Percentiles rank a stretch among this genome's conserved stretches.
Evolutionary conservation across 1,140 invertebrate genomes (phyloP).

Genomic region (Drosophila navojoa): DNA sequence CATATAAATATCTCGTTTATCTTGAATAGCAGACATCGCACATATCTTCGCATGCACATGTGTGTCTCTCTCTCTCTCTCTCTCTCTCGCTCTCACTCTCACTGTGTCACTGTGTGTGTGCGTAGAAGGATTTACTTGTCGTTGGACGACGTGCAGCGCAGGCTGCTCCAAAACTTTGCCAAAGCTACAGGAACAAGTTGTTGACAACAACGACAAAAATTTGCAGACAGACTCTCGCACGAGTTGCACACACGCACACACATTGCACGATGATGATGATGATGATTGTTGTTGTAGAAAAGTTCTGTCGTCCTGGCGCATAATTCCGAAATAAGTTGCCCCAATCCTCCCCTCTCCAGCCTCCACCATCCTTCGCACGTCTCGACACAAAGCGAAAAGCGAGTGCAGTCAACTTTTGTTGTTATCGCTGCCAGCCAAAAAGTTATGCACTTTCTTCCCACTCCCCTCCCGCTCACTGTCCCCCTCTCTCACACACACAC

Average conservation of each 20-base stretch:
- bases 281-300: slow-evolving; percentile 17
- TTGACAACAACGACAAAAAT: slow-evolving; percentile 70
- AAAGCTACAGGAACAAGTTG: slow-evolving; percentile 50
- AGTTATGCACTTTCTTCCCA: slow-evolving; percentile 35
- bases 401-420: slow-evolving; percentile 71
- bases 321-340: slow-evolving; percentile 76
- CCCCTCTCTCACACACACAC: not conserved
- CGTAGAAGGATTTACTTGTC: slow-evolving; percentile 63
- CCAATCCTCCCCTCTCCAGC: no score
- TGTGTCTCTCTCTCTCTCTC: not conserved
- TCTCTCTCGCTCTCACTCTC: not conserved
- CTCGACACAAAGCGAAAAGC: slow-evolving; percentile 1
- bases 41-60: not conserved
- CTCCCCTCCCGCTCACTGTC: not conserved
- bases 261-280: slow-evolving; percentile 3
- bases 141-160: slow-evolving; percentile 24
- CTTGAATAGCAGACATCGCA: not conserved
- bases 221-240: slow-evolving; percentile 14
- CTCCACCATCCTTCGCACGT: no score
- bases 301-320: slow-evolving; percentile 61
- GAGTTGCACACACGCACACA: not conserved
- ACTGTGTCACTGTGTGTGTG: not conserved
- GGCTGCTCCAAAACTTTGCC: slow-evolving; percentile 38
- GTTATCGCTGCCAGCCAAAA: slow-evolving; percentile 68
- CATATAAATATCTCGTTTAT: not conserved